These are phyloP conservation scores for Acarapis woodi DNA, from an alignment of 1,140 invertebrate species.

Conservation along the genomic window DNA sequence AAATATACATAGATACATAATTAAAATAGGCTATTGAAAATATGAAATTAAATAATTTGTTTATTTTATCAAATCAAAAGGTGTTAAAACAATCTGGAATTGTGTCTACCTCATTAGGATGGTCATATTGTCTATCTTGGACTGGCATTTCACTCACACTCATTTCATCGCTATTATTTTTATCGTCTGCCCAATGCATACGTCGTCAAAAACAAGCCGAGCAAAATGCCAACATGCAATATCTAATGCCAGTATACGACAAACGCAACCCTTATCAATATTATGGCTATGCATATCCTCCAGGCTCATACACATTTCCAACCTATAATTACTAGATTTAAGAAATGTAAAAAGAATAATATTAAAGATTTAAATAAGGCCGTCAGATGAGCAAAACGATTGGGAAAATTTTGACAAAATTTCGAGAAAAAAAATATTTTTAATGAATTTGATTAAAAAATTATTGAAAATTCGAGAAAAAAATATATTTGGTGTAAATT, in stretches of 20 bases:
- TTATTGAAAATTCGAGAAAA: no score
- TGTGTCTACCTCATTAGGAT: slow-evolving; percentile 59
- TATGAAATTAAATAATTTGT: neutral
- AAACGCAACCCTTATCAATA: no score
- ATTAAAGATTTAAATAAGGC: no score
- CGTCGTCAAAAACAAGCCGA: slow-evolving; percentile 65
- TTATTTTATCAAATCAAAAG: slow-evolving; percentile 14
- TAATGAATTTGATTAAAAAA: no score
- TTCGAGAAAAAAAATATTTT: no score
- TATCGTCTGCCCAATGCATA: slow-evolving; percentile 65
- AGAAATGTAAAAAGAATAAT: no score
- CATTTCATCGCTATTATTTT: slow-evolving; percentile 60
- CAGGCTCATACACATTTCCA: no score
- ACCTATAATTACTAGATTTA: no score
- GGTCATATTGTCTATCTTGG: slow-evolving; percentile 84
- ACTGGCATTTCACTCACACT: slow-evolving; percentile 63
- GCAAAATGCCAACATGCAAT: slow-evolving; percentile 83
- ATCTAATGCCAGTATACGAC: slow-evolving; percentile 90
- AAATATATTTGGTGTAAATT: no score
- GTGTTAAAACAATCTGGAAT: slow-evolving; percentile 40
- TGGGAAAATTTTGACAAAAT: no score
- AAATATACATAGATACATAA: slow-evolving; percentile 1
- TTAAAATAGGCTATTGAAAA: neutral
- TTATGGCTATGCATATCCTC: no score
- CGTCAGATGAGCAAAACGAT: no score